A percentile compares a stretch with the other conserved stretches of the same genome.
phyloP scores from a whole-genome alignment of 2,888 invertebrate genomes.

The Rhingia campestris region DNA sequence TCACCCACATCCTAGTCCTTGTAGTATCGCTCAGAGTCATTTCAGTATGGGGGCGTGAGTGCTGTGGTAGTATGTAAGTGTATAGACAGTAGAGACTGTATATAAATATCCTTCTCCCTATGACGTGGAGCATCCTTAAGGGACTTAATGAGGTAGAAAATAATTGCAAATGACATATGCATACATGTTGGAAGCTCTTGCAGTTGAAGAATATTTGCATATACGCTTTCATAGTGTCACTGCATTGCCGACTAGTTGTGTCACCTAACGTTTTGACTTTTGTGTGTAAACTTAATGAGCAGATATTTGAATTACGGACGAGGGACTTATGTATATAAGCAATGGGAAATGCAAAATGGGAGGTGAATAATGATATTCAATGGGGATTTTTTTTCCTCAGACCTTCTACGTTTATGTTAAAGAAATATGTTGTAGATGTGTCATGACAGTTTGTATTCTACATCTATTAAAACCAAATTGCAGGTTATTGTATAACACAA shows the following conservation, averaged over 20 bases:
- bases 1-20: constrained; percentile 21
- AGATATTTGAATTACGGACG: constrained; percentile 36
- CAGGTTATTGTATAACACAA: no score
- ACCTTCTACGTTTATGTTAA: no score
- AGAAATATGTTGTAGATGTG: no score
- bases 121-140: constrained; percentile 54
- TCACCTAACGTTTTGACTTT: constrained; percentile 52
- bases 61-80: neutral
- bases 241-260: constrained; percentile 16
- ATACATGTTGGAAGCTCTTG: constrained; percentile 52
- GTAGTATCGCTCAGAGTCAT: constrained; percentile 13
- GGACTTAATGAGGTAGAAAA: constrained; percentile 69
- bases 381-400: no score
- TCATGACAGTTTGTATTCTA: no score
- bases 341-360: neutral
- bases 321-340: neutral
- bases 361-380: neutral
- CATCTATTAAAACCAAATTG: no score
- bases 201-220: constrained; percentile 39
- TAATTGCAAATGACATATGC: constrained; percentile 70
- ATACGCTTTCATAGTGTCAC: neutral
- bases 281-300: constrained; percentile 38
- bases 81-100: neutral
- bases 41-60: constrained; percentile 8
- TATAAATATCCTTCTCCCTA: constrained; percentile 23